Evolutionary conservation across 2,888 invertebrate genomes (phyloP).

Genomic region (Limnephilus auricula): DNA sequence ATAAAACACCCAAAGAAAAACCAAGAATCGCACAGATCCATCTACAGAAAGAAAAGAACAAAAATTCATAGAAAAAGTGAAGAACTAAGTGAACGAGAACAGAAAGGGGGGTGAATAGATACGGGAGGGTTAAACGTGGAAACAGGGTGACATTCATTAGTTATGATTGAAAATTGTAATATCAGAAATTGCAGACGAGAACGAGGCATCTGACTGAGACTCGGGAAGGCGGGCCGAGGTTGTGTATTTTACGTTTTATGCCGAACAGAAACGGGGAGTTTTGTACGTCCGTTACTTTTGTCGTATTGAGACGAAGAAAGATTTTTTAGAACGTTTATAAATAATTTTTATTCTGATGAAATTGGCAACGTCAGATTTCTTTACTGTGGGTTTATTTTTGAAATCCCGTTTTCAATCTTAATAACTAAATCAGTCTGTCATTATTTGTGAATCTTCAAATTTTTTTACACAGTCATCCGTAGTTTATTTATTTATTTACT

Average conservation of each 20-base stretch:
- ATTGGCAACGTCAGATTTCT: background rate
- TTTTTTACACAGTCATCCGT: too few species aligned
- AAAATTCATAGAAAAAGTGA: constrained; percentile 11
- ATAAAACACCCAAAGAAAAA: background rate
- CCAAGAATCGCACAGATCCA: background rate
- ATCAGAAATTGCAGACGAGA: constrained; percentile 74
- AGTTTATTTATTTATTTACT: too few species aligned
- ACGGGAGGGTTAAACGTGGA: constrained; percentile 30
- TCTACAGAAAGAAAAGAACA: constrained; percentile 6
- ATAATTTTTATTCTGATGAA: background rate
- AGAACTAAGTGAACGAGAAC: constrained; percentile 19
- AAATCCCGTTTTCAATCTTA: too few species aligned
- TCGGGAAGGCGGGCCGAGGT: background rate
- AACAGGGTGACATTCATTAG: constrained; percentile 73
- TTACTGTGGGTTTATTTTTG: too few species aligned
- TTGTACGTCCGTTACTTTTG: background rate
- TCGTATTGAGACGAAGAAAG: background rate
- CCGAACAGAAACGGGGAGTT: background rate
- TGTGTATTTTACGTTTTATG: background rate
- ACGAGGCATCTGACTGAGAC: background rate
- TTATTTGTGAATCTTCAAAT: too few species aligned
- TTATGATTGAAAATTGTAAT: constrained; percentile 80
- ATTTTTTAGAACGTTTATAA: background rate
- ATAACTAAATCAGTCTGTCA: too few species aligned
- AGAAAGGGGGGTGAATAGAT: constrained; percentile 18